These are phyloP conservation scores for Subacronicta megacephala DNA, from an alignment of 2,888 invertebrate species.

Conservation along the genomic window DNA sequence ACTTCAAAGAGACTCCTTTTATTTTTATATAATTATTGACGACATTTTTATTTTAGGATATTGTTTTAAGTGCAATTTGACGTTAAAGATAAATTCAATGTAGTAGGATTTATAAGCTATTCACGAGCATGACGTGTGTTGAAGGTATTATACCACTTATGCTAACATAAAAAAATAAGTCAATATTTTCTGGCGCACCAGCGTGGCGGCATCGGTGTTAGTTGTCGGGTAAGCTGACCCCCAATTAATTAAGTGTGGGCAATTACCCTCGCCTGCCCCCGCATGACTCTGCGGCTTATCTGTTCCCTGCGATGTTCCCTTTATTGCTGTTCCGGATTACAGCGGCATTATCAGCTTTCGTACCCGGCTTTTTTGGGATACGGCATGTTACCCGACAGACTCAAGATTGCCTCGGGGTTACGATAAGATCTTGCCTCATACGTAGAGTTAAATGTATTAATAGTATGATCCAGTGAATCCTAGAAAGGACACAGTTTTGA, in stretches of 20 bases:
- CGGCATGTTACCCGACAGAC: neutral
- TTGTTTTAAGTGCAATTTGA: too few relatives aligned
- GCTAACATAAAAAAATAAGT: neutral
- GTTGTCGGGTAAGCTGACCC: conserved; percentile 9
- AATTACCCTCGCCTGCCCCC: conserved; percentile 27
- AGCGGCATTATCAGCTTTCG: conserved; percentile 3
- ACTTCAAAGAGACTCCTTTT: too few relatives aligned
- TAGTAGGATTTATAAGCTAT: too few relatives aligned
- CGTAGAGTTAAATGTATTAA: neutral
- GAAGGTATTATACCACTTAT: too few relatives aligned
- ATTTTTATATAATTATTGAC: too few relatives aligned
- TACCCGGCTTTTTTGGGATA: conserved; percentile 1
- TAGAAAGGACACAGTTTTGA: neutral
- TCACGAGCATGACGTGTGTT: too few relatives aligned
- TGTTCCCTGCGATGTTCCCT: conserved; percentile 18
- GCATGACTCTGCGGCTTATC: conserved; percentile 44
- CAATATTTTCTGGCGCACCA: neutral
- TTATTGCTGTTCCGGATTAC: conserved; percentile 45
- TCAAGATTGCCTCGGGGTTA: neutral
- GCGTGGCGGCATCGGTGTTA: conserved; percentile 2
- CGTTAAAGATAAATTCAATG: too few relatives aligned
- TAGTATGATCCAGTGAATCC: neutral
- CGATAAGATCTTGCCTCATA: neutral
- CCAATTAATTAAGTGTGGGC: conserved; percentile 35
- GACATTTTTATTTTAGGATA: too few relatives aligned